Evolutionary conservation across 2,888 invertebrate species (phyloP).

Genomic region (Koerneria pararmatus): DNA sequence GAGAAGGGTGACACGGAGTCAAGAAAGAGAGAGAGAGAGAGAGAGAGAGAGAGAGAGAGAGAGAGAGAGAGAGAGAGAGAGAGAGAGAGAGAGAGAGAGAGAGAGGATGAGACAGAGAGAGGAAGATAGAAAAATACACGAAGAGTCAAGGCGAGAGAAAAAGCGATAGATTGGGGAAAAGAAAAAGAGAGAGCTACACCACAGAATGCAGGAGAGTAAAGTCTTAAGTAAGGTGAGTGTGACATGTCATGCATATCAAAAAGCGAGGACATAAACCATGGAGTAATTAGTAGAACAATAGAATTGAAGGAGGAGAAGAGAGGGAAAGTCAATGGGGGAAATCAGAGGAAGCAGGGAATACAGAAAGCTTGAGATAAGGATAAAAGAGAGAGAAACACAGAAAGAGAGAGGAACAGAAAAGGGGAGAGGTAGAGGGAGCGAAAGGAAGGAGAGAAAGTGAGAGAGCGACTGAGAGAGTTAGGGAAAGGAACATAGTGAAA

Average conservation of each 20-base stretch:
- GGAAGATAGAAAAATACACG: no score
- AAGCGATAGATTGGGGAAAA: no score
- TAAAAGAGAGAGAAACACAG: not conserved
- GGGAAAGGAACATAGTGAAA: not conserved
- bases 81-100: no score
- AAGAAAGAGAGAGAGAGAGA: not conserved
- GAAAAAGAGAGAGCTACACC: no score
- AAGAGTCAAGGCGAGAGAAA: no score
- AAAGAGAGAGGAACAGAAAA: not conserved
- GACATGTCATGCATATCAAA: no score
- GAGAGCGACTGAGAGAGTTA: not conserved
- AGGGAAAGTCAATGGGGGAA: not conserved
- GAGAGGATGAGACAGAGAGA: no score
- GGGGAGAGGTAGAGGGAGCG: not conserved
- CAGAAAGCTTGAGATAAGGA: not conserved
- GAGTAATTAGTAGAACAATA: no score
- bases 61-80: constrained; percentile 1
- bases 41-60: not conserved
- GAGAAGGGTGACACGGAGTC: not conserved
- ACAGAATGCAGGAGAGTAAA: no score
- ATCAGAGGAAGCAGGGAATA: no score
- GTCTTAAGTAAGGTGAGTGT: no score
- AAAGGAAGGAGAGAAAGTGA: not conserved
- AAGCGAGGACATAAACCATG: no score
- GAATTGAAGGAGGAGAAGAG: not conserved